Percentiles rank a stretch among this genome's conserved stretches.
phyloP scores from a whole-genome alignment of 2,113 vertebrate genomes.

The Ramphastos sulfuratus region DNA sequence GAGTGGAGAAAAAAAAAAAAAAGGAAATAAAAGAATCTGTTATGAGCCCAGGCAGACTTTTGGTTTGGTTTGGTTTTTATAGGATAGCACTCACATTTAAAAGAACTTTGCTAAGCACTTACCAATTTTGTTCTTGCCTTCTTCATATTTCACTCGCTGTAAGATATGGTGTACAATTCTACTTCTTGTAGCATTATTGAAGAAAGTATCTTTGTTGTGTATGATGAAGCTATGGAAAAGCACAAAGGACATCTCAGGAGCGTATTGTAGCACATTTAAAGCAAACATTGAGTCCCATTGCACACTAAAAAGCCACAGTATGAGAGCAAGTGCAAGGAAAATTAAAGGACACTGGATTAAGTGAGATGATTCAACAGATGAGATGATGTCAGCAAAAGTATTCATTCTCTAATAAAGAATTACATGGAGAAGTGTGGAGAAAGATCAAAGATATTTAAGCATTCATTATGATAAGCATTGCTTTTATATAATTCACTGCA shows the following conservation, averaged over 20 bases:
- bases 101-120: constrained; percentile 40
- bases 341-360: neutral
- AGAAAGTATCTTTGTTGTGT: constrained; percentile 96
- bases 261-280: neutral
- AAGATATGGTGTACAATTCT: constrained; percentile 95
- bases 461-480: neutral
- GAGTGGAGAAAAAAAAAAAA: neutral
- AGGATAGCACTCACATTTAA: neutral
- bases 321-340: neutral
- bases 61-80: neutral
- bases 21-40: neutral
- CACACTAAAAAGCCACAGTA: neutral
- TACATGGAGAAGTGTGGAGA: neutral
- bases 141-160: constrained; percentile 93
- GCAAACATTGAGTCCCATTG: neutral
- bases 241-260: constrained; percentile 18
- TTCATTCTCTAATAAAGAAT: neutral
- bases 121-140: constrained; percentile 96
- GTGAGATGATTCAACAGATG: neutral
- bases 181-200: constrained; percentile 93
- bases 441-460: neutral
- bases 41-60: neutral
- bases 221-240: constrained; percentile 89
- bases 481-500: neutral
- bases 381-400: neutral